Conservation (phyloP, 2,888 invertebrate genomes). For the Dorcus hopei region DNA sequence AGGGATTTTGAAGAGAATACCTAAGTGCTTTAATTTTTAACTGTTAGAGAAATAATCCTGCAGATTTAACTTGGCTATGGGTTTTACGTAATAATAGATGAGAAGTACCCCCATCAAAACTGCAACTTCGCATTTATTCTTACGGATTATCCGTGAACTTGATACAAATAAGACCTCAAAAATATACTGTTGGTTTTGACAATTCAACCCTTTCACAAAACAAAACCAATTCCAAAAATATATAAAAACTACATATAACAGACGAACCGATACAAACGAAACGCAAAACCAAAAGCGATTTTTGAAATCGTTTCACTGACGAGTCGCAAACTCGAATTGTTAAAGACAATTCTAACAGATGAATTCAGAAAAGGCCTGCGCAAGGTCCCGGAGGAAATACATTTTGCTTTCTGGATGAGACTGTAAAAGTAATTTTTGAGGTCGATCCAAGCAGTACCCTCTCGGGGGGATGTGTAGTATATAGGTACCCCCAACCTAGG, state of each 20-base stretch:
- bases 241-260: constrained; percentile 16
- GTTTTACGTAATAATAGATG: constrained; percentile 26
- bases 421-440: constrained; percentile 53
- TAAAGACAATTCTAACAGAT: constrained; percentile 49
- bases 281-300: constrained; percentile 4
- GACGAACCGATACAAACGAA: constrained; percentile 7
- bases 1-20: constrained; percentile 49
- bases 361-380: constrained; percentile 50
- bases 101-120: constrained; percentile 15
- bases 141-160: constrained; percentile 37
- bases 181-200: constrained; percentile 52
- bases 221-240: constrained; percentile 4
- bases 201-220: constrained; percentile 43
- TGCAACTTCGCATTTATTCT: constrained; percentile 22
- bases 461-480: constrained; percentile 28
- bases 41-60: constrained; percentile 42
- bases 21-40: constrained; percentile 48
- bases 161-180: constrained; percentile 49
- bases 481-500: constrained; percentile 47
- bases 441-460: constrained; percentile 46
- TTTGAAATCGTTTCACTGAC: constrained; percentile 2
- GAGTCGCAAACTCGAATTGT: constrained; percentile 39
- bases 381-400: constrained; percentile 48
- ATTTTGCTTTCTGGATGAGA: constrained; percentile 51
- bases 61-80: constrained; percentile 49